A percentile compares a stretch with the other conserved stretches of the same genome.
phyloP scores from a whole-genome alignment of 2,113 vertebrate species.

The Rhagologus leucostigma region DNA sequence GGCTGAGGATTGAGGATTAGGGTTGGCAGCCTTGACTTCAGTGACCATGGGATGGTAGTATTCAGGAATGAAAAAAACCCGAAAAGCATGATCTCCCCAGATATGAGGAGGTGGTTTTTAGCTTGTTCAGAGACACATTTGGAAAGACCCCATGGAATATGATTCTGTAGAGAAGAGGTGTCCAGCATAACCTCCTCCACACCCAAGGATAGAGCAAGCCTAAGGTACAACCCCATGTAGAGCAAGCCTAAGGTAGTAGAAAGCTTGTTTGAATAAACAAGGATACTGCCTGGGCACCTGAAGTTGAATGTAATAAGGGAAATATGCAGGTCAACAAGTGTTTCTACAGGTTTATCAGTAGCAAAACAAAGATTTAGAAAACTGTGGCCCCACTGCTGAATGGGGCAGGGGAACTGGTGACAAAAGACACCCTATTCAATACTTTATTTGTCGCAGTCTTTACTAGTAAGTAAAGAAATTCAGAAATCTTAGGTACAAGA shows the following conservation, averaged over 20 bases:
- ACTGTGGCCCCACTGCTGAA: neutral
- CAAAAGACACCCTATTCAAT: neutral
- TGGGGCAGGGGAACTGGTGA: neutral
- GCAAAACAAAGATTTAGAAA: neutral
- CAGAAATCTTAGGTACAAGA: neutral
- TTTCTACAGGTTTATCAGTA: neutral
- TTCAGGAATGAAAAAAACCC: fast-evolving
- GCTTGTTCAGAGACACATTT: neutral
- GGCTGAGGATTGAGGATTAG: neutral
- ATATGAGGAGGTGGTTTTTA: neutral
- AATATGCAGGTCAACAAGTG: neutral
- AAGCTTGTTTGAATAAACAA: neutral
- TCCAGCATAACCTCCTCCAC: neutral
- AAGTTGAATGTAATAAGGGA: neutral
- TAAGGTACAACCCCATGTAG: neutral
- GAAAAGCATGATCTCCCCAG: fast-evolving
- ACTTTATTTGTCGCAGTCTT: neutral
- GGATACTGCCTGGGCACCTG: neutral
- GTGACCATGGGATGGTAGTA: too few species aligned
- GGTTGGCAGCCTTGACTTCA: neutral
- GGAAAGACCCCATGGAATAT: neutral
- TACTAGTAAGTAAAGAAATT: neutral
- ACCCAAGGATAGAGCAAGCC: neutral
- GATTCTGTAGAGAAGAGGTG: neutral
- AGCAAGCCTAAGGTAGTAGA: neutral